phyloP scores from a whole-genome alignment of 2,113 vertebrate species.

The Columba janthina region DNA sequence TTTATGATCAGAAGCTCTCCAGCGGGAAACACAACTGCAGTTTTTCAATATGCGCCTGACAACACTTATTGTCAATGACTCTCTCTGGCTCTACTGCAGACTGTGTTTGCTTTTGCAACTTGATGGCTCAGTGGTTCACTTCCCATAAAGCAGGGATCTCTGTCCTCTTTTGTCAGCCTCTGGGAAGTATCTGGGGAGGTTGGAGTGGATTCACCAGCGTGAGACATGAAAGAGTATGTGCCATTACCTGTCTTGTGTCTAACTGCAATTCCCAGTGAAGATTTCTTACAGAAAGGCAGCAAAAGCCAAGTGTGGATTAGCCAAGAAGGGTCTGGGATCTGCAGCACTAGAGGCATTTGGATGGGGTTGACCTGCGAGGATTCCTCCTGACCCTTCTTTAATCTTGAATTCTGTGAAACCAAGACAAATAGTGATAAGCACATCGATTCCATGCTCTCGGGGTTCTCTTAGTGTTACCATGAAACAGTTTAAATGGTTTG shows the following conservation, averaged over 20 bases:
- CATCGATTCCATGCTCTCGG: neutral
- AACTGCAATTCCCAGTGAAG: neutral
- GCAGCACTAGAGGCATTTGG: neutral
- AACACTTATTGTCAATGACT: neutral
- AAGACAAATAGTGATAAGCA: neutral
- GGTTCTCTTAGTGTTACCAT: neutral
- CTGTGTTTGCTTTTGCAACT: neutral
- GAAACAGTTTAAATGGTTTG: neutral
- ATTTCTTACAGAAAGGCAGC: neutral
- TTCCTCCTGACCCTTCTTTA: neutral
- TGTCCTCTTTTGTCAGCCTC: neutral
- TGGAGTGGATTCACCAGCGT: neutral
- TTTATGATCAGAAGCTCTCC: neutral
- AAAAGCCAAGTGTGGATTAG: neutral
- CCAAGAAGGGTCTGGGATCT: neutral
- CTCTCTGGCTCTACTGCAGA: neutral
- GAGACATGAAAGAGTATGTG: neutral
- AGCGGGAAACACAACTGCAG: neutral
- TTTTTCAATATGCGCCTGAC: neutral
- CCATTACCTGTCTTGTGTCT: neutral
- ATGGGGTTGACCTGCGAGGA: neutral
- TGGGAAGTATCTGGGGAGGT: neutral
- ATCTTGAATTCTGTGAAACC: neutral
- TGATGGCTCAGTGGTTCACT: neutral
- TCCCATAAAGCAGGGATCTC: neutral